Base-by-base conservation (phyloP, 2,797 vertebrate species). In the Rhabdophis nuchalis region DNA sequence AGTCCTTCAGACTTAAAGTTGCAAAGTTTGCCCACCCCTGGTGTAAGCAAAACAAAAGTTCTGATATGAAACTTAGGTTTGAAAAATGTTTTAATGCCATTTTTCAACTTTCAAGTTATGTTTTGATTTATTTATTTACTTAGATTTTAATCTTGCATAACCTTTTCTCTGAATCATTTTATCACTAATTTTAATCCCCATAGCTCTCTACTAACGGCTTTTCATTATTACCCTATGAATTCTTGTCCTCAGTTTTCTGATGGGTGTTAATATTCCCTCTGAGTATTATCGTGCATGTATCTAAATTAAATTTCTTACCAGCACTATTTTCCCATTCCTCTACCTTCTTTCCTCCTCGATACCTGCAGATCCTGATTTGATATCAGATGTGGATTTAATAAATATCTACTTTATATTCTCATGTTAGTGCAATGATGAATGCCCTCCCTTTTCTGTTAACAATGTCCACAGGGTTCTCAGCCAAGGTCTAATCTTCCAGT, bases 231-330 rank as follows among this genome's bases (percentile, higher is more conserved):
- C 50, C 77, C 32, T 86, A 20, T 60, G 87, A 82, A 50, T 94
- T 82, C 36, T 20, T 57, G 27, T 54, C 20, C 77, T 58, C 41
- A 61, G 50, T 60, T 18, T 89, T 29, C 87, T 12, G 46, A 93
- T 72, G 41, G 60, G 77, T 88, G 56, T 93, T 53, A 4, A 41
- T 50, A 46, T 32, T 91, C 86, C 77, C 52, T 56, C 53, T 85
- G 72, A 6, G 89, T 50, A 46, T 88, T 89, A 64, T 57, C 72
- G 91, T 90, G 52, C 60, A 16, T 91, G 92, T 93, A 93, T 89
- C 92, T 93, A 95, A 94, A 95, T 95, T 94, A 94, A 95, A 93
- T 93, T 41, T 96, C 72, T 89, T 85, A 54, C 91, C 5, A 0
- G 23, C 27, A 36, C 86, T 86, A n/a, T 95, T 93, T 91, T 77